Evolutionary conservation across 2,888 invertebrate species (phyloP).

Genomic region (Hyposoter dolosus): DNA sequence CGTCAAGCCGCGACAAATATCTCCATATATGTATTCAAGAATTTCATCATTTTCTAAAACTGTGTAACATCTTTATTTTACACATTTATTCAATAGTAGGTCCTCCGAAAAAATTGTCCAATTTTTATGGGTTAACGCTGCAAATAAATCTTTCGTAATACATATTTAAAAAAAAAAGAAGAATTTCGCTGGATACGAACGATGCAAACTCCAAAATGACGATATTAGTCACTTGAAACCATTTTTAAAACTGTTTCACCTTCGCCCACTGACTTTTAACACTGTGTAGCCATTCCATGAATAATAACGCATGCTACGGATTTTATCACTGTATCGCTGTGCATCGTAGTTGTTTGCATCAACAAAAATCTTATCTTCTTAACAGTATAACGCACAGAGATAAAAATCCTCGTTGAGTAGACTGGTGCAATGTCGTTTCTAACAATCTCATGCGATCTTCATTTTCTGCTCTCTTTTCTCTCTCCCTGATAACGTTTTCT

Average conservation of each 20-base stretch:
- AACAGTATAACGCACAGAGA: conserved; percentile 5
- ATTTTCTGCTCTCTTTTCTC: background rate
- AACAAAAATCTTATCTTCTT: background rate
- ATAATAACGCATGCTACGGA: conserved; percentile 43
- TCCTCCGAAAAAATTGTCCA: too few relatives aligned
- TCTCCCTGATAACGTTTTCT: background rate
- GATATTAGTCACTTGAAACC: background rate
- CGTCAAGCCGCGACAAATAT: too few relatives aligned
- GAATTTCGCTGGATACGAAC: too few relatives aligned
- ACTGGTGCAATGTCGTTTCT: background rate
- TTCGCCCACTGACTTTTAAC: conserved; percentile 22
- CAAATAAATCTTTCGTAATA: too few relatives aligned
- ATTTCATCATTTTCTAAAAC: background rate
- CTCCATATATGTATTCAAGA: too few relatives aligned
- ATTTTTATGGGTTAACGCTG: too few relatives aligned
- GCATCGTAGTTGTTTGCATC: conserved; percentile 9
- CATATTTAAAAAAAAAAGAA: too few relatives aligned
- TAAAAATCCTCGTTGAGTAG: conserved; percentile 31
- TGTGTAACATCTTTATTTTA: background rate
- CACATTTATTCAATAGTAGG: too few relatives aligned
- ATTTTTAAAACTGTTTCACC: background rate
- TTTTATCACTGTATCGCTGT: conserved; percentile 44
- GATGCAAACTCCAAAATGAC: too few relatives aligned
- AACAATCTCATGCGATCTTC: conserved; percentile 2
- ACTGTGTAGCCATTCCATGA: conserved; percentile 35